A percentile compares a stretch with the other conserved stretches of the same genome.
Conservation (phyloP, 2,797 vertebrate genomes). For the Smutsia temminckii region DNA sequence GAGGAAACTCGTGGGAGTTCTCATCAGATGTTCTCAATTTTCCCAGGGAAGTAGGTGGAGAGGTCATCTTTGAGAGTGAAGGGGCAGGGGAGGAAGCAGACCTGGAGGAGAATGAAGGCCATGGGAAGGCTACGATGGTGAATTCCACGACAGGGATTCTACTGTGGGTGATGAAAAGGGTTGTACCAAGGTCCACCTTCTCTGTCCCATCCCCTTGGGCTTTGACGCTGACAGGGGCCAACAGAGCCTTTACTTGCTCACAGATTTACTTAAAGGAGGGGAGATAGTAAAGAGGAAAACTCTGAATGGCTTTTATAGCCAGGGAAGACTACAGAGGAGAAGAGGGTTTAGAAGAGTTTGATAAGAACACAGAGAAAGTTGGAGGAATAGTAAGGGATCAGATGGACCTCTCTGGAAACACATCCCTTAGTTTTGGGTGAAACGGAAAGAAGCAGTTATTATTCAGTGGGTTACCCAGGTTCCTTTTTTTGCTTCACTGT, state of each 20-base stretch:
- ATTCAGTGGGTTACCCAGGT: not conserved
- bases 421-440: not conserved
- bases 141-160: not conserved
- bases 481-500: not conserved
- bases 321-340: not conserved
- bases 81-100: slow-evolving; percentile 48
- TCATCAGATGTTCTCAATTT: slow-evolving; percentile 81
- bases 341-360: not conserved
- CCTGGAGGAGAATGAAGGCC: slow-evolving; percentile 24
- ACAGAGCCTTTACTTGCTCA: not conserved
- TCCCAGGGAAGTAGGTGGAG: slow-evolving; percentile 78
- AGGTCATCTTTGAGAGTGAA: slow-evolving; percentile 69
- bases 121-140: not conserved
- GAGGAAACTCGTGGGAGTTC: slow-evolving; percentile 80
- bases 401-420: not conserved
- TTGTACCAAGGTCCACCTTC: not conserved
- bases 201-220: not conserved
- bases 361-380: slow-evolving; percentile 7
- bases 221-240: not conserved
- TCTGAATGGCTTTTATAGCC: not conserved
- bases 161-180: not conserved
- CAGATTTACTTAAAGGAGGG: slow-evolving; percentile 16
- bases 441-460: not conserved
- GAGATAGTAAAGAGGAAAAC: not conserved
- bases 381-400: not conserved